Evolutionary conservation across 2,113 vertebrate genomes (phyloP).

Genomic region (Isichthys henryi): DNA sequence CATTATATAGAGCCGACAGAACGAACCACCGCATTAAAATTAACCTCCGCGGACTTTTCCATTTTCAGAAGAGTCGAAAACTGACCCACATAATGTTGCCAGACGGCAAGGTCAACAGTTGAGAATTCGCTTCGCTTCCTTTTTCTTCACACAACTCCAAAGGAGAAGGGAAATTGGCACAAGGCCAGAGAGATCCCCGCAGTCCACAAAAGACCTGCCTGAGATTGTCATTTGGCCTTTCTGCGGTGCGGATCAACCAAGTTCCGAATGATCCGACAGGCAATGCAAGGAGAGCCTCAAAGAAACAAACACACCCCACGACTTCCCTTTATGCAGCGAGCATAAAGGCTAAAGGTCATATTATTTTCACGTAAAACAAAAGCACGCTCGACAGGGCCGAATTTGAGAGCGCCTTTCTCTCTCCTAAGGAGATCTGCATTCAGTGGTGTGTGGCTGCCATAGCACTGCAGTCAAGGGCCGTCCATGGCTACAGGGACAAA

Average conservation of each 20-base stretch:
- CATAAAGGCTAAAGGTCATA: neutral
- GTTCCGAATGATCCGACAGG: neutral
- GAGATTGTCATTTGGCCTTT: neutral
- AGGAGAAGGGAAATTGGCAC: conserved; percentile 7
- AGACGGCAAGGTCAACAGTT: neutral
- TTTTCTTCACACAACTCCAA: neutral
- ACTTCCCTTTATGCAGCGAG: neutral
- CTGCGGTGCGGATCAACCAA: neutral
- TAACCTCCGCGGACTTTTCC: neutral
- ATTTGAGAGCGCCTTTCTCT: neutral
- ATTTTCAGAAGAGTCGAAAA: neutral
- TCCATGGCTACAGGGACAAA: neutral
- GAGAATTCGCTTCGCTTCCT: neutral
- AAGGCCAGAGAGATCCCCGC: neutral
- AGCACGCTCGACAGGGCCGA: neutral
- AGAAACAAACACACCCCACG: neutral
- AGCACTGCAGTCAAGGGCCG: neutral
- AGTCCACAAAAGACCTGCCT: conserved; percentile 8
- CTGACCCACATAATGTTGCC: neutral
- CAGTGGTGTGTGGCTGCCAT: neutral
- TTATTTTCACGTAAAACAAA: neutral
- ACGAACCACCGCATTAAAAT: neutral
- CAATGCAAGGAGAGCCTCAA: neutral
- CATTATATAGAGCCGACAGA: neutral
- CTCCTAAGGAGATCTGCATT: neutral